phyloP scores from a whole-genome alignment of 2,113 vertebrate genomes.

The Eulemur macaco region DNA sequence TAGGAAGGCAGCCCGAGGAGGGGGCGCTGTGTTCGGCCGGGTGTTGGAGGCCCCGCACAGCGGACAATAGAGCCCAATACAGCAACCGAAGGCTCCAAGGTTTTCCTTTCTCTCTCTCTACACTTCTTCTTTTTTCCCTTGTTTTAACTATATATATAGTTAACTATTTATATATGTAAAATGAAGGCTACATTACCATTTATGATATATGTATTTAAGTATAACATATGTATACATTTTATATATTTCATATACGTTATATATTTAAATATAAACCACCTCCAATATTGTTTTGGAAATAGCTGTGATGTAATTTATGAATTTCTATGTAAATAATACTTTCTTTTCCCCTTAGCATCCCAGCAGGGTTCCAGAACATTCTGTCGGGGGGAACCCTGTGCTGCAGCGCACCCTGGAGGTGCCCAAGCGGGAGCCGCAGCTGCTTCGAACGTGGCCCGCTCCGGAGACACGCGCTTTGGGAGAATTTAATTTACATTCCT shows the following conservation, averaged over 20 bases:
- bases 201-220: neutral
- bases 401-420: rapidly evolving
- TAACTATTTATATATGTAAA: neutral
- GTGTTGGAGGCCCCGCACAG: rapidly evolving
- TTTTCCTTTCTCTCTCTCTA: neutral
- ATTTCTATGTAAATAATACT: neutral
- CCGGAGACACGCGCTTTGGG: rapidly evolving
- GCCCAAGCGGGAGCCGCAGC: rapidly evolving
- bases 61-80: neutral
- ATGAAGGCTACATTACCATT: neutral
- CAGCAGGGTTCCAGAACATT: neutral
- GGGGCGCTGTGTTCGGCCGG: rapidly evolving
- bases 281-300: neutral
- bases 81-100: rapidly evolving
- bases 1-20: rapidly evolving
- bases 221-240: too few relatives aligned
- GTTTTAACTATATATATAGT: neutral
- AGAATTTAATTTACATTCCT: rapidly evolving
- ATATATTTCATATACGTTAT: too few relatives aligned
- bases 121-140: neutral
- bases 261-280: neutral
- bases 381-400: rapidly evolving
- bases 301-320: neutral
- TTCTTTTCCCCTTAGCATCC: too few relatives aligned
- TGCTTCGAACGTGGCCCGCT: rapidly evolving